Base-by-base conservation (phyloP, 2,888 invertebrate species). In the Tachina grossa region DNA sequence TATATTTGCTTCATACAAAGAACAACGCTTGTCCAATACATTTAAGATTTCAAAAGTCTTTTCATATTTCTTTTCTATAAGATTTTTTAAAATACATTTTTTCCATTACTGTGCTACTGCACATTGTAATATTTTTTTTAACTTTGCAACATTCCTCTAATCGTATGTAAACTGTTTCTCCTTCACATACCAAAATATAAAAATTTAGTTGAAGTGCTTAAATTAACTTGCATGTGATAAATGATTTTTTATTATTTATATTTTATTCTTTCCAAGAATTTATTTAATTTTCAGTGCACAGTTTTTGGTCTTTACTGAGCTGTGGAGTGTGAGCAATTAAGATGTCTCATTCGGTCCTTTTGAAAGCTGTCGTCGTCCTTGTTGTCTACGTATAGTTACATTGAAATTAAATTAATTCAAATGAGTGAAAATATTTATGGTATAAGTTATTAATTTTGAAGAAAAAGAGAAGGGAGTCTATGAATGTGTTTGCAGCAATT, bases 401-500 rank as follows among this genome's bases (percentile, higher is more conserved):
- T 75, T 83, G 22, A 65, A 71, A 49, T 74, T 57, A 79, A 83
- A 80, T 80, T 71, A 76, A 79, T 82, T 84, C 82, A 86, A 84
- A 84, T 84, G 69, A 82, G 55, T 57, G 76, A 63, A 83, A 83
- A 85, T 84, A 87, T 80, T 87, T 87, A 85, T 84, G 84, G 66
- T 68, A 63, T 74, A 55, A 87, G 84, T 87, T 80, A 69, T 77
- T 77, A 76, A 71, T 65, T 55, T 63, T 22, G 51, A 14, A 53
- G 22, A 41, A 68, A 41, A 59, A 9, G 31, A 53, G 4, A 10
- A 39, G 51, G 16, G 13, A 63, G 8, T 9, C 11, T 22, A 63
- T n/a, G 13, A 16, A 16, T 63, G 1, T 22, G 31, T 6, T 8
- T 19, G 4, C n/a, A 19, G 4, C 22, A 13, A 14, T 45, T 63